Evolutionary conservation across 2,797 vertebrate genomes (phyloP).

Genomic region (Lacerta viridis): DNA sequence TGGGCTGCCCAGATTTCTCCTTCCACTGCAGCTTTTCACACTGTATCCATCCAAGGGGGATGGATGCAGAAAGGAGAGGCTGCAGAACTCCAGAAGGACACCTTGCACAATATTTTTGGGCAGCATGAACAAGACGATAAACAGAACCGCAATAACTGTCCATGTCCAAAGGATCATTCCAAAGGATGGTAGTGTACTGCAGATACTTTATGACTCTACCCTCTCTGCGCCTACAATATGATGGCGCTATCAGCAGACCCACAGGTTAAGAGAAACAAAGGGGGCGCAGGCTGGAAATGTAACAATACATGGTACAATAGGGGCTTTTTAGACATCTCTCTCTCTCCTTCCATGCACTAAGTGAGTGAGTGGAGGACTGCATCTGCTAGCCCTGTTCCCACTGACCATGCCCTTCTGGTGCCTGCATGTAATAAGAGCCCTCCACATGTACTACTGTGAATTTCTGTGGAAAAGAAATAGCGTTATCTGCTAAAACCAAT

Average conservation of each 20-base stretch:
- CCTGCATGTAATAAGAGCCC: background rate
- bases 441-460: background rate
- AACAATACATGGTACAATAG: background rate
- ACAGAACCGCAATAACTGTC: background rate
- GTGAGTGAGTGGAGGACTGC: background rate
- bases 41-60: background rate
- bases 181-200: too few relatives aligned
- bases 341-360: too few relatives aligned
- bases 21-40: background rate
- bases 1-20: background rate
- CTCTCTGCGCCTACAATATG: background rate
- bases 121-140: background rate
- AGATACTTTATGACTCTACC: background rate
- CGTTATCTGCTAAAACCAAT: background rate
- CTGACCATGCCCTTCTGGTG: background rate
- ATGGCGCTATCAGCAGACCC: background rate
- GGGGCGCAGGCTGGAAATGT: background rate
- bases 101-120: background rate
- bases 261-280: background rate
- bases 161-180: background rate
- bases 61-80: background rate
- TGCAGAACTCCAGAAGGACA: background rate
- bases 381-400: background rate
- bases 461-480: background rate
- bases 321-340: background rate